Percentiles rank a stretch among this genome's conserved stretches.
phyloP scores from a whole-genome alignment of 2,797 vertebrate species.

The Syncerus caffer region DNA sequence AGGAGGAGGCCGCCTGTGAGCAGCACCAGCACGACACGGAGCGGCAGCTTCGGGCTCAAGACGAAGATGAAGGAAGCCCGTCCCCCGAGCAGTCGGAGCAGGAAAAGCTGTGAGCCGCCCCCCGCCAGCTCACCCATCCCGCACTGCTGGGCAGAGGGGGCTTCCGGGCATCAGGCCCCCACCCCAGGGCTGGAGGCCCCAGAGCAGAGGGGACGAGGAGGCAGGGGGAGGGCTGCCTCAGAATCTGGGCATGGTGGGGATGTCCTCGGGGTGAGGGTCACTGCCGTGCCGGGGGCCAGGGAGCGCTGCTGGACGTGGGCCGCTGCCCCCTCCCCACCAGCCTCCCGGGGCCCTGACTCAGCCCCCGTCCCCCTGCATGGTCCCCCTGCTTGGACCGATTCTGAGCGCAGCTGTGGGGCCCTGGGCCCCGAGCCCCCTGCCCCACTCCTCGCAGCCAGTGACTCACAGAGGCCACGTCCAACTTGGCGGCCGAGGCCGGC shows the following conservation, averaged over 20 bases:
- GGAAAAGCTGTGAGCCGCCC: conserved; percentile 84
- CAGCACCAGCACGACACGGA: conserved; percentile 83
- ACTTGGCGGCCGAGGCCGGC: conserved; percentile 55
- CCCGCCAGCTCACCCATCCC: accelerated
- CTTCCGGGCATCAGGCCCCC: too few species aligned
- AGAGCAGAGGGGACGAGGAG: neutral
- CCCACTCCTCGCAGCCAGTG: conserved; percentile 48
- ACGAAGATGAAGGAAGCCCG: conserved; percentile 64
- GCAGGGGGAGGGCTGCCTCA: neutral
- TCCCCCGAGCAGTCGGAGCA: conserved; percentile 71
- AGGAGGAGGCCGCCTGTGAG: conserved; percentile 89
- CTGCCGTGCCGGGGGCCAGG: accelerated
- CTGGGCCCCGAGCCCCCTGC: neutral
- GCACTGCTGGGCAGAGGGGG: neutral
- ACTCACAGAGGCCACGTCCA: conserved; percentile 57
- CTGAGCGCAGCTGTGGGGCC: conserved; percentile 59
- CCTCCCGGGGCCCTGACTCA: neutral
- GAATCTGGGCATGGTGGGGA: accelerated
- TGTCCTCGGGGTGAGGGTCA: neutral
- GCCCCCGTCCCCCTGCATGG: neutral
- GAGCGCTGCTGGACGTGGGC: neutral
- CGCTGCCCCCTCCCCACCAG: neutral
- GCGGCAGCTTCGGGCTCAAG: conserved; percentile 73
- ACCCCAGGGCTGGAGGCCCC: neutral
- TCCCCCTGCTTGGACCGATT: neutral